These are phyloP conservation scores for Vanessa atalanta DNA, from an alignment of 1,140 invertebrate species.

Conservation along the genomic window DNA sequence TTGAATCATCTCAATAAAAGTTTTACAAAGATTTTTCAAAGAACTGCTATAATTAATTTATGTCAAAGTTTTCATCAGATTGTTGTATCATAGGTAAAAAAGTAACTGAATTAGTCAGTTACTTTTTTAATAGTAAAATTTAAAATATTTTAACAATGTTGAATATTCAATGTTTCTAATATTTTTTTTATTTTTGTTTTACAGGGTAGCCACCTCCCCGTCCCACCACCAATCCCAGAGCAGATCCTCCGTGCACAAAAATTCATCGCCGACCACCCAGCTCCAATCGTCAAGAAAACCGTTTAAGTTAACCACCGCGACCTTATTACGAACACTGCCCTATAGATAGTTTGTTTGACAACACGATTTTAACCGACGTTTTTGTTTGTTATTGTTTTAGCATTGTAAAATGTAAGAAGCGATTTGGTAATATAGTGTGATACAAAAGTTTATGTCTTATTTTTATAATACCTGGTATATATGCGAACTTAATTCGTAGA, in stretches of 20 bases:
- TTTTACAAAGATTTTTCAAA: too few species aligned
- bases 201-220: slow-evolving; percentile 51
- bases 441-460: background rate
- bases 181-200: slow-evolving; percentile 25
- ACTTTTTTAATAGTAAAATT: too few species aligned
- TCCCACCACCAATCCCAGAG: slow-evolving; percentile 4
- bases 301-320: background rate
- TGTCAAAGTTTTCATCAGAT: too few species aligned
- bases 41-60: too few species aligned
- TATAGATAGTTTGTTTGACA: slow-evolving; percentile 24
- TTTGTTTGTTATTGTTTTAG: slow-evolving; percentile 38
- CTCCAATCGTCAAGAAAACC: slow-evolving; percentile 34
- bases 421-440: slow-evolving; percentile 41
- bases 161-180: too few species aligned
- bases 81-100: too few species aligned
- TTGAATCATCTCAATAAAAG: too few species aligned
- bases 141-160: too few species aligned
- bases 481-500: too few species aligned
- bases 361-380: slow-evolving; percentile 17
- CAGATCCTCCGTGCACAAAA: slow-evolving; percentile 8
- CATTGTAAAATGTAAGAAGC: slow-evolving; percentile 31
- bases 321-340: background rate
- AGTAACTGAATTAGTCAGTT: too few species aligned
- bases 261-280: slow-evolving; percentile 50
- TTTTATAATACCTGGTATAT: background rate